Evolutionary conservation across 2,888 invertebrate species (phyloP), one percentile per base, ranked within the genome.

Genomic region (Drosophila mayaguana): DNA sequence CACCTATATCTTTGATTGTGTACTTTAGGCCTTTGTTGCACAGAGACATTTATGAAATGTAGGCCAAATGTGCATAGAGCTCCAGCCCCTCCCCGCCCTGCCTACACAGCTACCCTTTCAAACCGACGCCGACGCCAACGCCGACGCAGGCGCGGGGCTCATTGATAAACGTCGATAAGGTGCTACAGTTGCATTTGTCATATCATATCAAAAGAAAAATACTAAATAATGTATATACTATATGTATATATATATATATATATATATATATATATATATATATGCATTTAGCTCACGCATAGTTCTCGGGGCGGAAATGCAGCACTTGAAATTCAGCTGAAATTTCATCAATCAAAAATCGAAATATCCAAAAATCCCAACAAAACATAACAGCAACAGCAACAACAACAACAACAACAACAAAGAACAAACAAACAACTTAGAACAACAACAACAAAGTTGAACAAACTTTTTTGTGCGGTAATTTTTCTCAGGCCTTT

Each of bases 11-110:
- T 62, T 45, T 60, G 55, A 65, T 75, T 69, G 22, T 25, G 18
- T 50, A 34, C 62, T 48, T 59, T 51, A 25, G n/a, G 57, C 20
- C 57, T 20, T 43, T 46, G 25, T 25, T 25, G 46, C 57, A 28
- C 45, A 75, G 72, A 59, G 80, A 73, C 76, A 70, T 51, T 54
- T 54, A 14, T 69, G 75, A 72, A 78, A 82, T 81, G 85, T 82
- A 76, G 82, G 82, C 60, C 82, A 87, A 87, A 83, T 86, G 84
- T 78, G 87, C 87, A 78, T 78, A 22, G 6, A 38, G 43, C 45
- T 12, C 12, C 22, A 7, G 16, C n/a, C 25, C 16, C n/a, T n/a
- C n/a, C 7, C 22, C 38, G 8, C 12, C 7, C 43, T 16, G 2
- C n/a, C 11, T 18, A 20, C n/a, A 8, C 16, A 16, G 32, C 20